Conservation (phyloP, 1,140 invertebrate species). For the Ectropis grisescens region DNA sequence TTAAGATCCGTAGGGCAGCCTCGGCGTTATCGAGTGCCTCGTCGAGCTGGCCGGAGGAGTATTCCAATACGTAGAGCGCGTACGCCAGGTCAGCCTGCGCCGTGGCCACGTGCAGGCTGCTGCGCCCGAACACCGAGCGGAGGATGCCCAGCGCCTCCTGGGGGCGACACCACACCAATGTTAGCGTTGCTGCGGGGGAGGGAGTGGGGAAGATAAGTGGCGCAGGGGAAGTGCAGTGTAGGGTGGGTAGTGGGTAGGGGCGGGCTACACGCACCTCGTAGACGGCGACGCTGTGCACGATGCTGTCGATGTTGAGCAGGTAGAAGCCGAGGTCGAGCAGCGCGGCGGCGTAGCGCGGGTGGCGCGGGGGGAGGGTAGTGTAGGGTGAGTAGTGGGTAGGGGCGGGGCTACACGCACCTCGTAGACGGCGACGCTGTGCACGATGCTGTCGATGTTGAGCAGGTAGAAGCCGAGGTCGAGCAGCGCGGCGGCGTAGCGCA, state of each 20-base stretch:
- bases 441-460: slow-evolving; percentile 85
- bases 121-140: slow-evolving; percentile 83
- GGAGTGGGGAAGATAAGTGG: too few species aligned
- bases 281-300: slow-evolving; percentile 83
- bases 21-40: slow-evolving; percentile 85
- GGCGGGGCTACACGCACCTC: slow-evolving; percentile 75
- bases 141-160: slow-evolving; percentile 83
- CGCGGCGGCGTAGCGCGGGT: slow-evolving; percentile 87
- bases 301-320: slow-evolving; percentile 82
- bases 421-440: slow-evolving; percentile 86
- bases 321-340: slow-evolving; percentile 81
- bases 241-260: too few species aligned
- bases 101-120: slow-evolving; percentile 88
- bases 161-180: background rate
- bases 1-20: slow-evolving; percentile 85
- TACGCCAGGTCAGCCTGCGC: slow-evolving; percentile 93
- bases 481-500: slow-evolving; percentile 85
- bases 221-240: too few species aligned
- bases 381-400: too few species aligned
- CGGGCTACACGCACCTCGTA: slow-evolving; percentile 75
- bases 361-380: slow-evolving; percentile 37
- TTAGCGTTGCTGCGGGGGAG: too few species aligned
- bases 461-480: slow-evolving; percentile 79
- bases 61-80: slow-evolving; percentile 92
- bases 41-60: slow-evolving; percentile 87